Evolutionary conservation across 2,797 vertebrate species (phyloP), one percentile per base, ranked within the genome.

Genomic region (Trachurus trachurus): DNA sequence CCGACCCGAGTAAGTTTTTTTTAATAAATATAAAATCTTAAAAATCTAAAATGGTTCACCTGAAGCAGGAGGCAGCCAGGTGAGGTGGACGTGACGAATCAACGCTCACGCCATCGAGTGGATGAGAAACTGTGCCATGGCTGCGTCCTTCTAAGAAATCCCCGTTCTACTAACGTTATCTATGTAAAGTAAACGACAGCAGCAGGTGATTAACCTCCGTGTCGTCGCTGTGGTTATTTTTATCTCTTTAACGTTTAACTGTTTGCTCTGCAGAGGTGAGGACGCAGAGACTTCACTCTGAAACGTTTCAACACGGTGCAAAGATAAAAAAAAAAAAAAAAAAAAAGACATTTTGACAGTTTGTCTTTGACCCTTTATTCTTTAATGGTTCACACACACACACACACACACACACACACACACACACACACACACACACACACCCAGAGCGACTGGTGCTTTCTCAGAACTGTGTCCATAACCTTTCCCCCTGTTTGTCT

Each of bases 91-190:
- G 31, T 34, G 31, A 34, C 6, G 31, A 6, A 6, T 34, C 5
- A 6, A 22, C 8, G 13, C 59, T 9, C n/a, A 53, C 31, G 70
- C 74, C 76, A 60, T 45, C 9, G 8, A 78, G 67, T 81, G 71
- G 79, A 34, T 26, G 26, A 6, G 86, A 89, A 90, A 89, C 52
- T 87, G 85, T 89, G 75, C 80, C 89, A 83, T 26, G 10, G 68
- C 73, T 22, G 39, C 21, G 15, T 84, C 26, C 85, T 95, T 93
- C 94, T 80, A 61, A 69, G 93, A 94, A 95, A 67, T 52, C 53
- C 26, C n/a, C 66, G n/a, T 94, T 95, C 93, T 82, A 52, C 74
- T 90, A 74, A 93, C 50, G 64, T 84, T 93, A 92, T 94, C 93
- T 84, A 69, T 76, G 15, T 58, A 93, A 85, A 88, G 92, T 74